Conservation (phyloP, 2,797 vertebrate species). For the Microctenopoma steveboyesi region DNA sequence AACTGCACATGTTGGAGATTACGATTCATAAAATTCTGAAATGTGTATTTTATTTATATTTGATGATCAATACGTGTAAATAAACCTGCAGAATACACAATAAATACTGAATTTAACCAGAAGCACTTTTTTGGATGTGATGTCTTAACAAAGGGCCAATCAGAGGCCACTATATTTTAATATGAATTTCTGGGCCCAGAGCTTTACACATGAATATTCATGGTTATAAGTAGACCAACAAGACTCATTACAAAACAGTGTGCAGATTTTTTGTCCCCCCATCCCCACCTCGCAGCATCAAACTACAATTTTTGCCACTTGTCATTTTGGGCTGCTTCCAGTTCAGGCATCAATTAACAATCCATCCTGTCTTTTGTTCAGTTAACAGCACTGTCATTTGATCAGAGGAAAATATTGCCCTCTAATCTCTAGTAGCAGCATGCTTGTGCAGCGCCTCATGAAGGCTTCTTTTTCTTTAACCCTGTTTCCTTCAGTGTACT, state of each 20-base stretch:
- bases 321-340: constrained; percentile 33
- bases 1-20: constrained; percentile 14
- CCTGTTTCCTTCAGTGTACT: constrained; percentile 18
- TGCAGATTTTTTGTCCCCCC: constrained; percentile 26
- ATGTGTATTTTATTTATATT: constrained; percentile 40
- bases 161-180: constrained; percentile 30
- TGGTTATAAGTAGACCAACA: constrained; percentile 37
- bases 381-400: not conserved
- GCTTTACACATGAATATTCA: constrained; percentile 64
- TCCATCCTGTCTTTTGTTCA: constrained; percentile 28
- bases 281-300: constrained; percentile 20
- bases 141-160: constrained; percentile 51
- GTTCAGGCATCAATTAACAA: constrained; percentile 57
- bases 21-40: constrained; percentile 28
- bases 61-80: constrained; percentile 41
- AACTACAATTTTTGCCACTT: constrained; percentile 12
- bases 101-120: constrained; percentile 55
- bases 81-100: constrained; percentile 59
- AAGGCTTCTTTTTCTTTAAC: constrained; percentile 3
- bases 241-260: constrained; percentile 37
- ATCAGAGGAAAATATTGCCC: constrained; percentile 14
- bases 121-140: constrained; percentile 46
- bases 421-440: not conserved
- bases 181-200: constrained; percentile 46
- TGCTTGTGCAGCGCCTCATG: not conserved